These are phyloP conservation scores for Podarcis raffonei DNA, from an alignment of 2,113 vertebrate genomes.

Conservation along the genomic window DNA sequence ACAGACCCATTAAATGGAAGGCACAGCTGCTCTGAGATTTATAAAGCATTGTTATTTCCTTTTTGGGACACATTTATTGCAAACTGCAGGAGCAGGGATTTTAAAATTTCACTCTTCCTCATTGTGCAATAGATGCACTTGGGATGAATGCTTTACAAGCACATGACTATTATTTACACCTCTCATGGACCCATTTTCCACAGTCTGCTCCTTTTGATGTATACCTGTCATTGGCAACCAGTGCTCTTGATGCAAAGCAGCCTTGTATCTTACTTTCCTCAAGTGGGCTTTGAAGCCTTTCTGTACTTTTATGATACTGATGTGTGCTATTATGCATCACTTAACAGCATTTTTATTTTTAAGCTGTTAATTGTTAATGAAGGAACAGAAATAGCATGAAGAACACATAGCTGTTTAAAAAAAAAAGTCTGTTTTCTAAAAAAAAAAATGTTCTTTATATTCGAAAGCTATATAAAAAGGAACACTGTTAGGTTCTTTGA, in stretches of 20 bases:
- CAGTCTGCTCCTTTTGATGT: background rate
- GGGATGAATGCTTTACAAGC: slow-evolving; percentile 7
- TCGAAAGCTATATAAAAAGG: background rate
- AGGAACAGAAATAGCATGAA: background rate
- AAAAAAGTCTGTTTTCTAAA: background rate
- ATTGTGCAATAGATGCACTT: slow-evolving; percentile 9
- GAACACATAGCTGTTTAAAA: background rate
- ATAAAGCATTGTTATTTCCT: background rate
- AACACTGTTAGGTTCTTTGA: background rate
- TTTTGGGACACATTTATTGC: slow-evolving; percentile 9
- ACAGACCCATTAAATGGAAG: slow-evolving; percentile 18
- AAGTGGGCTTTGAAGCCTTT: background rate
- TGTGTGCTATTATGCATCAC: background rate
- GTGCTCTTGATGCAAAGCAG: background rate
- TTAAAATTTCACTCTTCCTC: background rate
- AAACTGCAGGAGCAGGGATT: slow-evolving; percentile 39
- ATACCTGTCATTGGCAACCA: background rate
- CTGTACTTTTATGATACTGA: background rate
- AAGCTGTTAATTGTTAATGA: background rate
- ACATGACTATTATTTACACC: slow-evolving; percentile 10
- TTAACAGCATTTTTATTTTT: slow-evolving; percentile 10
- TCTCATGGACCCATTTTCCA: slow-evolving; percentile 10
- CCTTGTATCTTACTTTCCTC: background rate
- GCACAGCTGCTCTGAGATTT: slow-evolving; percentile 38
- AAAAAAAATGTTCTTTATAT: background rate